Evolutionary conservation across 2,797 vertebrate species (phyloP).

Genomic region (Enteromius afrohamiltoni): DNA sequence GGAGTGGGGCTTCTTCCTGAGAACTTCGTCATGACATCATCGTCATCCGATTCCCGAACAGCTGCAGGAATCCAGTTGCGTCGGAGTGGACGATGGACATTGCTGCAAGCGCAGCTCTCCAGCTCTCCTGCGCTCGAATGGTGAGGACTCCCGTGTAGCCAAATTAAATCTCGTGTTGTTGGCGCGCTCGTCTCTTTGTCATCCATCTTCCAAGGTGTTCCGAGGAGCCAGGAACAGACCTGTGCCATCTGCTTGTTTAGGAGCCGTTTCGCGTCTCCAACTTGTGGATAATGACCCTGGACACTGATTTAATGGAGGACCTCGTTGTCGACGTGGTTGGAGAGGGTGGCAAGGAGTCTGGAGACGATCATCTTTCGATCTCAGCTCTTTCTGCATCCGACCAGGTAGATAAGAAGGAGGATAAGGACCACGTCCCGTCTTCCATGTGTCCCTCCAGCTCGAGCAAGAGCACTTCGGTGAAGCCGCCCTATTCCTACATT

Average conservation of each 20-base stretch:
- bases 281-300: constrained; percentile 80
- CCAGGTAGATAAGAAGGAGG: constrained; percentile 55
- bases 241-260: constrained; percentile 11
- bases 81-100: constrained; percentile 74
- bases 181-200: not conserved
- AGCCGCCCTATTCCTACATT: constrained; percentile 90
- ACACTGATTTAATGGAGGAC: constrained; percentile 79
- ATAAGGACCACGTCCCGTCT: constrained; percentile 54
- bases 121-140: constrained; percentile 24
- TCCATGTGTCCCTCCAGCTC: constrained; percentile 59
- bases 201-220: constrained; percentile 14
- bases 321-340: constrained; percentile 81
- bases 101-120: constrained; percentile 57
- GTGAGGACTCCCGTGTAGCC: not conserved
- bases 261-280: constrained; percentile 60
- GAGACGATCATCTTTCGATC: constrained; percentile 65
- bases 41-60: constrained; percentile 69
- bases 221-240: not conserved
- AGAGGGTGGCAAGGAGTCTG: constrained; percentile 73
- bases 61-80: constrained; percentile 66
- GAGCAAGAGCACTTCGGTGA: constrained; percentile 75
- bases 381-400: constrained; percentile 51
- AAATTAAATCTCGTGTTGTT: constrained; percentile 10
- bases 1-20: constrained; percentile 67
- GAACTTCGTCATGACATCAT: constrained; percentile 75